A percentile compares a stretch with the other conserved stretches of the same genome.
Conservation (phyloP, 2,797 vertebrate genomes). For the Loriculus beryllinus region DNA sequence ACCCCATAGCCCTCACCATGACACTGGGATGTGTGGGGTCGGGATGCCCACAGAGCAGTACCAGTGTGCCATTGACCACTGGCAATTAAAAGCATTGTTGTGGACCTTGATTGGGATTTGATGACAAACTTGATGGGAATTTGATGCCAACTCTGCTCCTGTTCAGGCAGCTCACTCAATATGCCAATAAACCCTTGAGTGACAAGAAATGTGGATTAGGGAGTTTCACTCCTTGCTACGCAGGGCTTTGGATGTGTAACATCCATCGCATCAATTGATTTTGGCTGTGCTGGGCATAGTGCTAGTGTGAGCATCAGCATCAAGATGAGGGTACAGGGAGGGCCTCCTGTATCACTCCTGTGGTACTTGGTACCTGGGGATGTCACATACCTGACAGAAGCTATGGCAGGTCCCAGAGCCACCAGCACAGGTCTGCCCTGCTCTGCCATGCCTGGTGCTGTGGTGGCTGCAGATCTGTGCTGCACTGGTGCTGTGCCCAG, state of each 20-base stretch:
- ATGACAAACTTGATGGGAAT: not conserved
- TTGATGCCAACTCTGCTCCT: not conserved
- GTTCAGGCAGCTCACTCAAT: not conserved
- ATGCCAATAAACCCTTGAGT: not conserved
- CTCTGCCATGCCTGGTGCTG: fast-evolving
- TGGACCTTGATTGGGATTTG: not conserved
- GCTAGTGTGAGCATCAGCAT: not conserved
- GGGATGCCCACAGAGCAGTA: not conserved
- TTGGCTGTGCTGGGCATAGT: no score
- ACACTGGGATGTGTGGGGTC: not conserved
- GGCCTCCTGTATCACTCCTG: not conserved
- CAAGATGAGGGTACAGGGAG: not conserved
- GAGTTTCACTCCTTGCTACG: not conserved
- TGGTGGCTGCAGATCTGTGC: not conserved
- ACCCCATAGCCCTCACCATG: not conserved
- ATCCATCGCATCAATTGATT: not conserved
- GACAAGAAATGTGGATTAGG: not conserved
- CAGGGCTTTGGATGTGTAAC: not conserved
- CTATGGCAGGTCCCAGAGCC: not conserved
- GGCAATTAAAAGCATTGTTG: not conserved
- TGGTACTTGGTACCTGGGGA: not conserved
- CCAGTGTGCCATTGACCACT: not conserved
- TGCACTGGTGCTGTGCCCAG: fast-evolving
- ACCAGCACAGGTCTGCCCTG: not conserved
- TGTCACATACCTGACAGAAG: not conserved